Evolutionary conservation across 1,140 invertebrate species (phyloP).

Genomic region (Glomeris maerens): DNA sequence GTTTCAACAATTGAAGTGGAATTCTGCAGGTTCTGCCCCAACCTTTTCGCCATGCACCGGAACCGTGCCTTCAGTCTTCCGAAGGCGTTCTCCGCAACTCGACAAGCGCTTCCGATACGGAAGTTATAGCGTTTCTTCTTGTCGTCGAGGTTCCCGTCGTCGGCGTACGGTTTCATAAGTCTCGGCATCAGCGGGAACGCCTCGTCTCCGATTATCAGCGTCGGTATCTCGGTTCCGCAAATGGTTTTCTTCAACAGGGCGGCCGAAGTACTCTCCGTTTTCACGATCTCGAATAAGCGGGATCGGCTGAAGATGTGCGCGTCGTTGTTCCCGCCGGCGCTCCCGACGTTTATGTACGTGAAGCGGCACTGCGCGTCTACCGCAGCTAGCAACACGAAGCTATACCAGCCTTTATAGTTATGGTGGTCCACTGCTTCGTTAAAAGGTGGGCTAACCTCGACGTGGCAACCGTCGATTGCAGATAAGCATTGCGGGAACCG

Average conservation of each 20-base stretch:
- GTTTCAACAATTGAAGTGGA: background rate
- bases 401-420: background rate
- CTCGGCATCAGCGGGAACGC: background rate
- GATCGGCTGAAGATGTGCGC: too few relatives aligned
- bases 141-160: background rate
- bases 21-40: background rate
- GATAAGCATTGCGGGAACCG: background rate
- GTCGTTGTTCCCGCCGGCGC: too few relatives aligned
- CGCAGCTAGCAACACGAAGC: background rate
- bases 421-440: background rate
- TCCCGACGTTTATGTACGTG: too few relatives aligned
- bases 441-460: background rate
- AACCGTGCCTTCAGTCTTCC: constrained; percentile 6
- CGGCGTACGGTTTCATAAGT: background rate
- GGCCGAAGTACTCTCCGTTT: too few relatives aligned
- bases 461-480: background rate
- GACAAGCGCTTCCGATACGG: background rate
- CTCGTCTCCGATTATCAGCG: background rate
- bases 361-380: too few relatives aligned
- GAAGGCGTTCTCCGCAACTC: constrained; percentile 5
- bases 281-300: too few relatives aligned
- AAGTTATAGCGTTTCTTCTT: background rate
- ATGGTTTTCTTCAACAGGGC: too few relatives aligned
- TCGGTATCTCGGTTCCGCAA: background rate
- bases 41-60: background rate